These are phyloP conservation scores for Engraulis encrasicolus DNA, from an alignment of 2,113 vertebrate species.

Conservation along the genomic window DNA sequence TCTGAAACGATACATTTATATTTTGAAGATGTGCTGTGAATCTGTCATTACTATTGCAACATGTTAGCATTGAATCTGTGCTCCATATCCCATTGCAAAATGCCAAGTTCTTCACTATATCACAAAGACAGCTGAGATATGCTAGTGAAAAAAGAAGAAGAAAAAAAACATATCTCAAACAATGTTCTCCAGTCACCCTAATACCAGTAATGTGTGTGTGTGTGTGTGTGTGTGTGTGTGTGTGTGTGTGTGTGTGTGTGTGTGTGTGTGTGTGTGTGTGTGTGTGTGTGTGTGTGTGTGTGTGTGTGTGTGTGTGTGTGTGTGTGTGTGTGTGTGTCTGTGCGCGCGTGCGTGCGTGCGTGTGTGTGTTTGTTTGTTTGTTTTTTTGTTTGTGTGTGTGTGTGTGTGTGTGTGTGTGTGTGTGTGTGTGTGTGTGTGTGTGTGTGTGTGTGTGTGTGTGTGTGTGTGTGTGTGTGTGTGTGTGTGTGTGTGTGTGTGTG, in stretches of 20 bases:
- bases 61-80: too few species aligned
- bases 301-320: constrained; percentile 1
- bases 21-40: not conserved
- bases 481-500: constrained; percentile 9
- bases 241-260: constrained; percentile 1
- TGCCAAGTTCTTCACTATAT: too few species aligned
- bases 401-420: not conserved
- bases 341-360: not conserved
- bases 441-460: constrained; percentile 4
- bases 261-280: not conserved
- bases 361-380: too few species aligned
- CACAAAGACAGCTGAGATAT: too few species aligned
- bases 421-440: too few species aligned
- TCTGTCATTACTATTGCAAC: too few species aligned
- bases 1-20: not conserved
- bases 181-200: too few species aligned
- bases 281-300: not conserved
- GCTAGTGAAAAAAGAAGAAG: too few species aligned
- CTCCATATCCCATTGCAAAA: too few species aligned
- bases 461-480: not conserved
- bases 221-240: not conserved
- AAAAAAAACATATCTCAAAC: too few species aligned
- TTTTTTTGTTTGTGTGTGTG: constrained; percentile 7
- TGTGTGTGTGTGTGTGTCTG: not conserved
- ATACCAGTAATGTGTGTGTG: not conserved